These are phyloP conservation scores for Stenodema calcarata DNA, from an alignment of 2,888 invertebrate species.

Conservation along the genomic window DNA sequence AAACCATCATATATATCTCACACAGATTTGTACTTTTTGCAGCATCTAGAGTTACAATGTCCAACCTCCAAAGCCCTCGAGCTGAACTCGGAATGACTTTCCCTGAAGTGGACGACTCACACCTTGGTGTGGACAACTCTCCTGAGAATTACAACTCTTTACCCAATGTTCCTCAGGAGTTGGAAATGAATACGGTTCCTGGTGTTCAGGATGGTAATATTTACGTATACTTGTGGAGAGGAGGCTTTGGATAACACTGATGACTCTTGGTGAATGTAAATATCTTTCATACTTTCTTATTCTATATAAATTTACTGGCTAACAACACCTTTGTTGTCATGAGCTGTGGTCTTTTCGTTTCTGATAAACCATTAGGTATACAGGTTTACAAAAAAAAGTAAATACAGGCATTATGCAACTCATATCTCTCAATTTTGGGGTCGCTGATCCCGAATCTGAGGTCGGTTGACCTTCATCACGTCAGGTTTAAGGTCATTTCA, in stretches of 20 bases:
- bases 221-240: neutral
- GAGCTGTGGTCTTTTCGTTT: too few relatives aligned
- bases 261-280: slow-evolving; percentile 8
- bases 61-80: slow-evolving; percentile 26
- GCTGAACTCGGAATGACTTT: slow-evolving; percentile 19
- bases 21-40: too few relatives aligned
- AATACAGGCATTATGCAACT: too few relatives aligned
- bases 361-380: too few relatives aligned
- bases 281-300: slow-evolving; percentile 24
- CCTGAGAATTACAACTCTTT: slow-evolving; percentile 48
- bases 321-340: neutral
- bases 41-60: neutral
- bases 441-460: too few relatives aligned
- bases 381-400: too few relatives aligned
- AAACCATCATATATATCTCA: too few relatives aligned
- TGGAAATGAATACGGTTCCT: slow-evolving; percentile 80
- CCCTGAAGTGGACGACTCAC: slow-evolving; percentile 40
- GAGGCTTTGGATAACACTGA: slow-evolving; percentile 31
- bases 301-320: neutral
- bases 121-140: slow-evolving; percentile 46
- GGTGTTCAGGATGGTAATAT: slow-evolving; percentile 78
- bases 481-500: too few relatives aligned
- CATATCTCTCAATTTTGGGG: too few relatives aligned
- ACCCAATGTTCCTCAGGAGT: slow-evolving; percentile 59
- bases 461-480: too few relatives aligned